Evolutionary conservation across 2,113 vertebrate species (phyloP).

Genomic region (Acinonyx jubatus): DNA sequence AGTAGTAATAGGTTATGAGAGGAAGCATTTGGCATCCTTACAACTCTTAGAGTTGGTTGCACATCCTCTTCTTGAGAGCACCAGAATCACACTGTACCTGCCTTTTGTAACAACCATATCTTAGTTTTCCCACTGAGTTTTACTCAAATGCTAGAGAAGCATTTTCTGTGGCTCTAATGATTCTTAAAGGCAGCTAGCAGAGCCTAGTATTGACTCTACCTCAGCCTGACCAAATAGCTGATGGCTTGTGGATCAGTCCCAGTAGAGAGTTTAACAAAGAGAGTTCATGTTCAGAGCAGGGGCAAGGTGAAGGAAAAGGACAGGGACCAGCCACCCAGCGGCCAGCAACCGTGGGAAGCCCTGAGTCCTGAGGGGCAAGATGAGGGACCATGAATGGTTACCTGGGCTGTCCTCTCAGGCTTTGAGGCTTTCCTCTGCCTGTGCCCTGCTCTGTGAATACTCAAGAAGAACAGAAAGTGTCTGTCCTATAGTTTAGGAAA

Average conservation of each 20-base stretch:
- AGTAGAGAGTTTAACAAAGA: neutral
- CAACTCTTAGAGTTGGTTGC: neutral
- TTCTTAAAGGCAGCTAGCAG: neutral
- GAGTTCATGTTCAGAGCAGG: neutral
- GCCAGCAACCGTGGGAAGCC: neutral
- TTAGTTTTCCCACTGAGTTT: neutral
- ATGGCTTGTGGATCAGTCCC: neutral
- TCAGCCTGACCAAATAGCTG: neutral
- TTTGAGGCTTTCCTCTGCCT: neutral
- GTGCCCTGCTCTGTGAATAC: neutral
- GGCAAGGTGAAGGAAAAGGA: neutral
- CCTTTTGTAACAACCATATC: neutral
- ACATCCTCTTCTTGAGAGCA: neutral
- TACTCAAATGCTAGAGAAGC: neutral
- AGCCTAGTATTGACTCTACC: neutral
- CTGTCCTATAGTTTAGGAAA: neutral
- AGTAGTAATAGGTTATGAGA: neutral
- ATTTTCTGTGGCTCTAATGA: neutral
- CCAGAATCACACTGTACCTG: neutral
- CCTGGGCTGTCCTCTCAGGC: neutral
- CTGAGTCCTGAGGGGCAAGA: neutral
- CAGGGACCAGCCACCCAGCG: neutral
- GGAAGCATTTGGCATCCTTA: neutral
- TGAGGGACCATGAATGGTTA: neutral
- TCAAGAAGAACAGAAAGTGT: neutral